Conservation (phyloP, 1,140 invertebrate genomes). For the Batillaria attramentaria region DNA sequence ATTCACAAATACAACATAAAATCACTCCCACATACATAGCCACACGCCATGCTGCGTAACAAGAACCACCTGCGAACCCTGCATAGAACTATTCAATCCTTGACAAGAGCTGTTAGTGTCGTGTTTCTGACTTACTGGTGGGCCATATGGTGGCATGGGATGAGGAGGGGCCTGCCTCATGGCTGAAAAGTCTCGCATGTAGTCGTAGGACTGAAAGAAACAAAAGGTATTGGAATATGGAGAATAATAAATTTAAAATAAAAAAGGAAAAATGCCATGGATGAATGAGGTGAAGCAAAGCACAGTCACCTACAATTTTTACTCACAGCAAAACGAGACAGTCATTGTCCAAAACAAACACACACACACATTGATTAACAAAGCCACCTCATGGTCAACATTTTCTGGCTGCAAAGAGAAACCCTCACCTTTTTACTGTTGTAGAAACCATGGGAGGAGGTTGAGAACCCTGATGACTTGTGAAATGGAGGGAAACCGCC, state of each 20-base stretch:
- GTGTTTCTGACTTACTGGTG: conserved; percentile 70
- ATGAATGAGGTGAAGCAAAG: neutral
- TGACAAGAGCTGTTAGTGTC: too few relatives aligned
- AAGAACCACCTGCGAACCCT: too few relatives aligned
- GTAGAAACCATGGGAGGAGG: conserved; percentile 4
- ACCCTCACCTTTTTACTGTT: conserved; percentile 10
- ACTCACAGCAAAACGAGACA: neutral
- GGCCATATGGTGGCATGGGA: conserved; percentile 69
- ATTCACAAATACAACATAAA: too few relatives aligned
- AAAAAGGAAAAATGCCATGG: neutral
- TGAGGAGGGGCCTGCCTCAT: conserved; percentile 63
- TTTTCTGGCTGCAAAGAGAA: neutral
- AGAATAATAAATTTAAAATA: neutral
- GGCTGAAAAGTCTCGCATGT: conserved; percentile 68
- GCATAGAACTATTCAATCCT: too few relatives aligned
- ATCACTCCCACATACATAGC: too few relatives aligned
- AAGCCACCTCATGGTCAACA: neutral
- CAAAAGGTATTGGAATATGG: conserved; percentile 20
- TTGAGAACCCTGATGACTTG: conserved; percentile 9
- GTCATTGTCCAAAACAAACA: neutral
- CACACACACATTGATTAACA: neutral
- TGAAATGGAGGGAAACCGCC: conserved; percentile 1
- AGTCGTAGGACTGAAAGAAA: conserved; percentile 69
- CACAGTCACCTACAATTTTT: neutral
- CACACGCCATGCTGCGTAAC: too few relatives aligned